A percentile compares a stretch with the other conserved stretches of the same genome.
Evolutionary conservation across 2,888 invertebrate genomes (phyloP).

Genomic region (Tholera decimalis): DNA sequence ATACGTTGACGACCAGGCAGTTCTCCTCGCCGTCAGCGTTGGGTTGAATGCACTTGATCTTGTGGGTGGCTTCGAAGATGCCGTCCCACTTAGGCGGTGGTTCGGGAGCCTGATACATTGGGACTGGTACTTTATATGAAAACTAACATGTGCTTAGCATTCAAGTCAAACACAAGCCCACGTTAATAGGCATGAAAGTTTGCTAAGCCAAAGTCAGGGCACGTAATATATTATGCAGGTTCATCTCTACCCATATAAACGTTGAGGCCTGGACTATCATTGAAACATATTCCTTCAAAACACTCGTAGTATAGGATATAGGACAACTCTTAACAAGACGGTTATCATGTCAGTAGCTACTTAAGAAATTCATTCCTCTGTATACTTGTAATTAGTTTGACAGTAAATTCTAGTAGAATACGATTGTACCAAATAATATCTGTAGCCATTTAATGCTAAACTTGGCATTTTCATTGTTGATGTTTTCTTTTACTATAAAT

Average conservation of each 20-base stretch:
- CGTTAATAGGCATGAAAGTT: too few relatives aligned
- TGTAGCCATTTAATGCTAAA: background rate
- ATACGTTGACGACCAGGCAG: conserved; percentile 87
- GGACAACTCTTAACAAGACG: background rate
- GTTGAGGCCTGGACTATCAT: too few relatives aligned
- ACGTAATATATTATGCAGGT: too few relatives aligned
- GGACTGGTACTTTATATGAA: background rate
- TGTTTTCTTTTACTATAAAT: background rate
- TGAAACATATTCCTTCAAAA: too few relatives aligned
- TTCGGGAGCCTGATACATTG: conserved; percentile 75
- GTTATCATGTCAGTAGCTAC: background rate
- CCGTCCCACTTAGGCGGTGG: conserved; percentile 83
- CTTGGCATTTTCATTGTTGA: background rate
- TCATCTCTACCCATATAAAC: too few relatives aligned
- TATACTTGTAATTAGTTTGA: background rate
- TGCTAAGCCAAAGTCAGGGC: too few relatives aligned
- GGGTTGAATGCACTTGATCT: conserved; percentile 80
- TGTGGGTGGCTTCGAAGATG: conserved; percentile 84
- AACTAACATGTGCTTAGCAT: too few relatives aligned
- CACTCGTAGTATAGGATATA: background rate
- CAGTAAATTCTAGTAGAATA: background rate
- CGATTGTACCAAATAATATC: background rate
- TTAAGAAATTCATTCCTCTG: background rate
- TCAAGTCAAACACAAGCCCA: too few relatives aligned
- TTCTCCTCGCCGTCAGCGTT: conserved; percentile 79